Evolutionary conservation across 2,888 invertebrate genomes (phyloP), one percentile per base, ranked within the genome.

Genomic region (Apamea crenata): DNA sequence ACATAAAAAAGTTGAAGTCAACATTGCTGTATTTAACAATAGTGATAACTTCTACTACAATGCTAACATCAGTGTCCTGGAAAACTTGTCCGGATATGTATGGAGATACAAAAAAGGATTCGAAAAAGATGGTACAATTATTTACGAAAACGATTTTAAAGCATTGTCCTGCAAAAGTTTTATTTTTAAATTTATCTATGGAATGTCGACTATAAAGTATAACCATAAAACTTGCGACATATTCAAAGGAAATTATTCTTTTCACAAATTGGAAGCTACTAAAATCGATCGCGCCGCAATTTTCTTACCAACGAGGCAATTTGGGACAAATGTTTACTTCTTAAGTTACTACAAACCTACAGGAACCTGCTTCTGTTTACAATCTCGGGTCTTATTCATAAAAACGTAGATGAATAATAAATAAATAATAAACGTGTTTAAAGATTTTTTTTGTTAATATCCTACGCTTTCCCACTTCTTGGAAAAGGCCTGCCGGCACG

Each of bases 21-120:
- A 1, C 4, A 14, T 82, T 16, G 10, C 16, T 36, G 16, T 65
- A 18, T 6, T 59, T n/a, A 84, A 78, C 29, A 63, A 32, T 1
- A 40, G 14, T 50, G 80, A 84, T 4, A 84, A n/a, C 36, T 36
- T 72, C 3, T 84, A 56, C 40, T 84, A 78, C 12, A 78, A 32
- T 18, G 68, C 63, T 16, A 72, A 82, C 18, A 72, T 82, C 36
- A 78, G 40, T 10, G 79, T 82, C 0, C 84, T 78, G 32, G 67
- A 82, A 40, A 79, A 79, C 21, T 44, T 82, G 1, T 56, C 63
- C 16, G 56, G 82, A 47, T 82, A 73, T 8, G 40, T 72, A 25
- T 79, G 79, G 84, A 68, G 84, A 84, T 69, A 78, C 47, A 79
- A 79, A 73, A 84, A 32, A 1, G 82, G 82, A 59, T 72, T 44